Base-by-base conservation (phyloP, 2,888 invertebrate species). In the Machimus rusticus region DNA sequence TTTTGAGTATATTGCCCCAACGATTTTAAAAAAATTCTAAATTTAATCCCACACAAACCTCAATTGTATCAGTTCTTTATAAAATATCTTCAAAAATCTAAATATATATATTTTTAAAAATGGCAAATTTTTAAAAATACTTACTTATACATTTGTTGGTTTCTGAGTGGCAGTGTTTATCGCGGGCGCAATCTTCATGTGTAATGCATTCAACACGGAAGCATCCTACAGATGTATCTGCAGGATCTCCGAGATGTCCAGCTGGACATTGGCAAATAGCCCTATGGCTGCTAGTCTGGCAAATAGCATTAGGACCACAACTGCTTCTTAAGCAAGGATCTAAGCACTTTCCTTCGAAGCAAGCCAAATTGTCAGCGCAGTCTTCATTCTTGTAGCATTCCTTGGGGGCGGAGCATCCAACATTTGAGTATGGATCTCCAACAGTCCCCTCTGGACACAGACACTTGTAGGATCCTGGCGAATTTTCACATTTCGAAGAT, bases 191-290 rank as follows among this genome's bases (percentile, higher is more conserved):
- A 90, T 97, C 97, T 57, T 94, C 94, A 91, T 96, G 94, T 74
- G 94, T 94, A 1, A 96, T 93, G 92, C 98, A 98, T 93, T 98
- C 98, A 2, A 98, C 98, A 93, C 96, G 96, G 91, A 97, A 97
- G 91, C 98, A 98, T 51, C 98, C 98, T 85, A 97, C 94, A 84
- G 94, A 94, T 86, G 94, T 93, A 90, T 97, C 96, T 87, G 94
- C 94, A 5, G 97, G 95, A 93, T 97, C 97, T 9, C 98, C 98
- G 43, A 98, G 93, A 91, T 95, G 96, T 28, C 97, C 97, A 88
- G 95, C 94, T 57, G 96, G 96, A 91, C 98, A 98, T 51, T 94
- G 94, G 91, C 98, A 98, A 31, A 94, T 93, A 0, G 96, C 95
- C 84, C 93, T 94, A 90, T 98, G 97, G 89, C 95, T 95, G 31